Percentiles rank a stretch among this genome's conserved stretches.
Evolutionary conservation across 2,113 vertebrate genomes (phyloP).

Genomic region (Phrynosoma blainvillii): DNA sequence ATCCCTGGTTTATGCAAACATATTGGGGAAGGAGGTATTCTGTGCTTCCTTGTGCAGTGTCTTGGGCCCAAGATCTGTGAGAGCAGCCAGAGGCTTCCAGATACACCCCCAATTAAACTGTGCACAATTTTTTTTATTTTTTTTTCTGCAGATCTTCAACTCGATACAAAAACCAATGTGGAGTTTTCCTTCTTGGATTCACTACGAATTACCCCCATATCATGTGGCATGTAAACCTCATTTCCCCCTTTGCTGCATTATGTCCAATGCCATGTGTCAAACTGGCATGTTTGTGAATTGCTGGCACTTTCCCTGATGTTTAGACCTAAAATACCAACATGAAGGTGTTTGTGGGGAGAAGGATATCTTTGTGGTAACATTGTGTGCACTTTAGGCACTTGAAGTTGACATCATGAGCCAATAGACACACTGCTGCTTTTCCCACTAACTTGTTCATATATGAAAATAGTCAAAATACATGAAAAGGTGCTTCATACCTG

Average conservation of each 20-base stretch:
- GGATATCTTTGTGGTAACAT: neutral
- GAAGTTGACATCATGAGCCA: neutral
- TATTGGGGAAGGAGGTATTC: too few species aligned
- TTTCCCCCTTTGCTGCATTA: constrained; percentile 2
- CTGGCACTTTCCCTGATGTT: constrained; percentile 47
- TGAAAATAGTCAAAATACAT: neutral
- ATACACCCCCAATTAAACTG: neutral
- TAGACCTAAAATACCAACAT: neutral
- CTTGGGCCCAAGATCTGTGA: too few species aligned
- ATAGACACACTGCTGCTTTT: rapidly evolving
- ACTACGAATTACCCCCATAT: constrained; percentile 65
- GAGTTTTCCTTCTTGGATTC: constrained; percentile 73
- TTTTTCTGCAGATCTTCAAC: constrained; percentile 63
- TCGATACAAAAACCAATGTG: constrained; percentile 62
- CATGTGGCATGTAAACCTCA: constrained; percentile 67
- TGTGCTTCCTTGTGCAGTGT: too few species aligned
- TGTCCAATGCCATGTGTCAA: neutral
- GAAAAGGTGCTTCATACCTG: neutral
- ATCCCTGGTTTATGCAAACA: too few species aligned
- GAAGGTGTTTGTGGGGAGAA: neutral
- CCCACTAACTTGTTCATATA: neutral
- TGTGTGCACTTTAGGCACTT: neutral
- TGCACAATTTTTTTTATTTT: neutral
- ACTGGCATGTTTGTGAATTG: neutral
- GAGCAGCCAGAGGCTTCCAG: too few species aligned